A percentile compares a stretch with the other conserved stretches of the same genome.
Evolutionary conservation across 2,888 invertebrate genomes (phyloP).

Genomic region (Lathronympha strigana): DNA sequence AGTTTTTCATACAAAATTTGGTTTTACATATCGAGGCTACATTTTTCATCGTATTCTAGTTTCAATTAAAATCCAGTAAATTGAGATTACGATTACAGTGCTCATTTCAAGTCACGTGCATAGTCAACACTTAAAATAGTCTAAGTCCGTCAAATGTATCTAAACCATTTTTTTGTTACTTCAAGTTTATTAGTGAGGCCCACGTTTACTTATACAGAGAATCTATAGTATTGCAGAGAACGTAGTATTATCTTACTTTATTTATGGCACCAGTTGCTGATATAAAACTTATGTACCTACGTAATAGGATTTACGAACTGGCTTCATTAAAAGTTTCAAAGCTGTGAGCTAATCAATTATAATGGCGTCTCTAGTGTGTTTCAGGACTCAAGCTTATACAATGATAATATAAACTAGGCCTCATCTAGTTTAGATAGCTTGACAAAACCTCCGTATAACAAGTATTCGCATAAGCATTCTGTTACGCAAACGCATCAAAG

Average conservation of each 20-base stretch:
- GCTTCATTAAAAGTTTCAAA: too few relatives aligned
- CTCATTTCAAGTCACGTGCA: slow-evolving; percentile 4
- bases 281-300: too few relatives aligned
- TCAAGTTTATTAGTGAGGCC: background rate
- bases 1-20: slow-evolving; percentile 21
- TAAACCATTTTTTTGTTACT: background rate
- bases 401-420: too few relatives aligned
- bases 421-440: too few relatives aligned
- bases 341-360: too few relatives aligned
- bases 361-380: too few relatives aligned
- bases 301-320: background rate
- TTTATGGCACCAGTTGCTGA: background rate
- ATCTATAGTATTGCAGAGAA: too few relatives aligned
- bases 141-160: slow-evolving; percentile 11
- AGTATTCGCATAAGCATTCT: slow-evolving; percentile 1
- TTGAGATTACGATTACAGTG: slow-evolving; percentile 17
- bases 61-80: slow-evolving; percentile 1
- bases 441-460: too few relatives aligned
- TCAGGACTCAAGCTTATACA: too few relatives aligned
- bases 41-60: slow-evolving; percentile 15
- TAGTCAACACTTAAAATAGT: too few relatives aligned
- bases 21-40: slow-evolving; percentile 20
- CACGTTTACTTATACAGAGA: too few relatives aligned
- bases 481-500: slow-evolving; percentile 5
- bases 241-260: background rate